These are phyloP conservation scores for Gonioctena quinquepunctata DNA, from an alignment of 1,140 invertebrate species.

Conservation along the genomic window DNA sequence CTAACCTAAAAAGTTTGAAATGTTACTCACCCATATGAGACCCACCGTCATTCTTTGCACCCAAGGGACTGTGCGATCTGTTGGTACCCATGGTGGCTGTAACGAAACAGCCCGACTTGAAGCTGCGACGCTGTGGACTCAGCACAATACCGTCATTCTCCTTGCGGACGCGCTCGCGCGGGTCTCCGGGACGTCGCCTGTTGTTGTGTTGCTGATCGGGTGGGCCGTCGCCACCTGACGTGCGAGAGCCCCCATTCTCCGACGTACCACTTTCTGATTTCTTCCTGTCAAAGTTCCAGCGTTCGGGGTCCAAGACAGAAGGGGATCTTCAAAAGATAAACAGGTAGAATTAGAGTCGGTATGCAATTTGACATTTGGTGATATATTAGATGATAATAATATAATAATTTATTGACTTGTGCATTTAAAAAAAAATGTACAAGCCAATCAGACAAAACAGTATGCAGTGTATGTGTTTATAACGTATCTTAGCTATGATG, in stretches of 20 bases:
- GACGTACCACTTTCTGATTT: slow-evolving; percentile 59
- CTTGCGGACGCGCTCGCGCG: slow-evolving; percentile 77
- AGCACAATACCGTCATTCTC: slow-evolving; percentile 82
- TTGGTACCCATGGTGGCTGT: slow-evolving; percentile 47
- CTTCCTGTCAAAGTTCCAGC: slow-evolving; percentile 62
- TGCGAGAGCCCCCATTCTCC: slow-evolving; percentile 52
- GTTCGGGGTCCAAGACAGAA: slow-evolving; percentile 66
- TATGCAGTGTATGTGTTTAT: no score
- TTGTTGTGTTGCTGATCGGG: neutral
- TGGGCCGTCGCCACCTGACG: slow-evolving; percentile 36
- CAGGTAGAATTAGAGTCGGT: neutral
- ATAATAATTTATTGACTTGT: no score
- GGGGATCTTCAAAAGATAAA: slow-evolving; percentile 59
- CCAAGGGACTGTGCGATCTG: slow-evolving; percentile 57
- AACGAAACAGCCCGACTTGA: slow-evolving; percentile 81
- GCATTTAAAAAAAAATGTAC: no score
- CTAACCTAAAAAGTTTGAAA: no score
- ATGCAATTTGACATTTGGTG: no score
- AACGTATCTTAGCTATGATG: no score
- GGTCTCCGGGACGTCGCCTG: slow-evolving; percentile 67
- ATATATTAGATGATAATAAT: no score
- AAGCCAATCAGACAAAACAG: no score
- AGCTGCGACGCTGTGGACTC: slow-evolving; percentile 79
- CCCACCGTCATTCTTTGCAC: slow-evolving; percentile 27
- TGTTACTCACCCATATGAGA: slow-evolving; percentile 33